Evolutionary conservation across 2,113 vertebrate genomes (phyloP).

Genomic region (Archocentrus centrarchus): DNA sequence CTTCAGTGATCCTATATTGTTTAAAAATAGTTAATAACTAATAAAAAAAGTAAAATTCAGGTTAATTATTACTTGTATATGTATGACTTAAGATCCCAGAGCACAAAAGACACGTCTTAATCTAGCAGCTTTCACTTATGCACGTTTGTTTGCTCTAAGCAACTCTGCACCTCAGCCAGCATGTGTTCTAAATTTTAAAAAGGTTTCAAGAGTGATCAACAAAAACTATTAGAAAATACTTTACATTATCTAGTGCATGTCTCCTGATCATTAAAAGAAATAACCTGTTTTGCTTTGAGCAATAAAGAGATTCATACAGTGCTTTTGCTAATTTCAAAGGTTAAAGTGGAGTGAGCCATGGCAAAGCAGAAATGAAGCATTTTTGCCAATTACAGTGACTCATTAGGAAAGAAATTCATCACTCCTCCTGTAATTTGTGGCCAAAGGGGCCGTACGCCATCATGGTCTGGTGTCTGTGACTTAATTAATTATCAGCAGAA

Average conservation of each 20-base stretch:
- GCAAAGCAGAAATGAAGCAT: constrained; percentile 52
- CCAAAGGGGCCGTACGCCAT: constrained; percentile 54
- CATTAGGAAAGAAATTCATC: constrained; percentile 74
- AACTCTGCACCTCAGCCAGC: background rate
- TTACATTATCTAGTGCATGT: background rate
- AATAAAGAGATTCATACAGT: constrained; percentile 29
- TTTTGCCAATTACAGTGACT: constrained; percentile 68
- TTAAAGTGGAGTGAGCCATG: constrained; percentile 8
- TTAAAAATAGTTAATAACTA: constrained; percentile 8
- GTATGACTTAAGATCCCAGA: background rate
- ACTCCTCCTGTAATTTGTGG: constrained; percentile 63
- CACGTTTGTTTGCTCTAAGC: background rate
- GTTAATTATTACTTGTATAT: background rate
- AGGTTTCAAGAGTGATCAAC: background rate
- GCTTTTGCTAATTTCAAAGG: constrained; percentile 29
- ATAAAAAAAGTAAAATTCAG: background rate
- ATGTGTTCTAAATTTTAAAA: background rate
- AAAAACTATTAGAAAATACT: background rate
- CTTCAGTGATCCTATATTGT: background rate
- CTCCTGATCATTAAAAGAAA: constrained; percentile 16
- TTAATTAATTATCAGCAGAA: constrained; percentile 68
- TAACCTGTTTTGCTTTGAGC: background rate
- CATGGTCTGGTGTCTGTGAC: constrained; percentile 51
- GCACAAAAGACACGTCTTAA: background rate
- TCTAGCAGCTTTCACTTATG: background rate